Conservation (phyloP, 2,888 invertebrate genomes). For the Carcina quercana region DNA sequence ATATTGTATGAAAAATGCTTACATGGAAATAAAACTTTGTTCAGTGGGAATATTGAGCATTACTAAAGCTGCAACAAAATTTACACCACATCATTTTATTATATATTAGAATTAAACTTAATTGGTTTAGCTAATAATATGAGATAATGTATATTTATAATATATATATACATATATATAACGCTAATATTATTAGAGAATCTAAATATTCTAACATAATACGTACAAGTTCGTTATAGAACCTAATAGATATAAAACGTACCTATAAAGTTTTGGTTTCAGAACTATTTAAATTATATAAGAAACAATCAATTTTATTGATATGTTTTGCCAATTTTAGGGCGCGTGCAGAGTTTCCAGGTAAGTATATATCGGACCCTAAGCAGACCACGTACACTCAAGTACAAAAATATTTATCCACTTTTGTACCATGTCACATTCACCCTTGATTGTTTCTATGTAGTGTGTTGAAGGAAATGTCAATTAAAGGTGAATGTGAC, state of each 20-base stretch:
- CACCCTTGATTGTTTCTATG: too few relatives aligned
- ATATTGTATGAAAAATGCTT: too few relatives aligned
- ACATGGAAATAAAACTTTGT: too few relatives aligned
- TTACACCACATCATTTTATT: constrained; percentile 38
- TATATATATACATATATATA: constrained; percentile 41
- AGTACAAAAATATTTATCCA: too few relatives aligned
- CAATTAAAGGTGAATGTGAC: too few relatives aligned
- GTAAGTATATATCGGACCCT: too few relatives aligned
- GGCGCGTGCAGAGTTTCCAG: too few relatives aligned
- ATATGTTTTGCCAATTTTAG: constrained; percentile 12
- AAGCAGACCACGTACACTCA: too few relatives aligned
- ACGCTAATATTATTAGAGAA: constrained; percentile 53
- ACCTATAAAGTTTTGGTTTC: background rate
- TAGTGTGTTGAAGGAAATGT: too few relatives aligned
- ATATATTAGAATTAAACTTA: constrained; percentile 44
- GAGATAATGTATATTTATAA: constrained; percentile 53
- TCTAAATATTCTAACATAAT: constrained; percentile 48
- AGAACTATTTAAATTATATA: constrained; percentile 1
- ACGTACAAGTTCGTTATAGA: constrained; percentile 31
- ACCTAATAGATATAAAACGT: constrained; percentile 19
- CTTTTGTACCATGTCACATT: too few relatives aligned
- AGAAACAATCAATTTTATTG: constrained; percentile 9
- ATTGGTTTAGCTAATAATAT: constrained; percentile 56
- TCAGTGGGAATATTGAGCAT: too few relatives aligned
- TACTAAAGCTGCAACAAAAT: constrained; percentile 40